Evolutionary conservation across 2,888 invertebrate genomes (phyloP).

Genomic region (Synergus umbraculus): DNA sequence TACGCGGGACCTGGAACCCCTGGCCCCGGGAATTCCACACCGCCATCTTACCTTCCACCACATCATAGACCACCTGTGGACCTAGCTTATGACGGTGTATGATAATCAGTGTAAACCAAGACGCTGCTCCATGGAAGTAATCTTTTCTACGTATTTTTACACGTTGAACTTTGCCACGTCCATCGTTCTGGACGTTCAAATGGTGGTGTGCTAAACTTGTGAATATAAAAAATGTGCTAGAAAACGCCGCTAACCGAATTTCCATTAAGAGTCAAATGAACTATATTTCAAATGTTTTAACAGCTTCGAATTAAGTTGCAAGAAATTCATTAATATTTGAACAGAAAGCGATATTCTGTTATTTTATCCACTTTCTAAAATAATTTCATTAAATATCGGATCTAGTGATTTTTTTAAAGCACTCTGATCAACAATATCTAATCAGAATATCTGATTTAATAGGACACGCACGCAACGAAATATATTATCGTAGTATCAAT

Average conservation of each 20-base stretch:
- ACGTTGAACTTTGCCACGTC: slow-evolving; percentile 54
- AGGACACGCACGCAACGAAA: slow-evolving; percentile 6
- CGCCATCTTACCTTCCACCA: slow-evolving; percentile 73
- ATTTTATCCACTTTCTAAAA: not conserved
- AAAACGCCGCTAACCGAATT: slow-evolving; percentile 30
- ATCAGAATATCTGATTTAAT: slow-evolving; percentile 5
- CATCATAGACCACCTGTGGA: slow-evolving; percentile 75
- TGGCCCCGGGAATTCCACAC: slow-evolving; percentile 64
- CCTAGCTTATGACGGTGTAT: slow-evolving; percentile 75
- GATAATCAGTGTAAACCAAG: slow-evolving; percentile 72
- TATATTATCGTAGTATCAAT: not conserved
- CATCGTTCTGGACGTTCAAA: slow-evolving; percentile 45
- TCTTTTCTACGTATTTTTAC: slow-evolving; percentile 75
- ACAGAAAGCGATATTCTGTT: not conserved
- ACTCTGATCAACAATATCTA: not conserved
- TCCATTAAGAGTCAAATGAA: not conserved
- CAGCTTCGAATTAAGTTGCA: slow-evolving; percentile 14
- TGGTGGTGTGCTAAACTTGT: slow-evolving; percentile 42
- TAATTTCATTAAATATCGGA: slow-evolving; percentile 9
- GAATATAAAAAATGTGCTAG: slow-evolving; percentile 30
- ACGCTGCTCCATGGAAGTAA: slow-evolving; percentile 55
- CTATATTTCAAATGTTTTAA: slow-evolving; percentile 11
- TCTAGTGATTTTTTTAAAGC: not conserved
- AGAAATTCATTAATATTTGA: not conserved
- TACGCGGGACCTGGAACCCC: slow-evolving; percentile 66